A percentile compares a stretch with the other conserved stretches of the same genome.
These are phyloP conservation scores for Otolemur garnettii DNA, from an alignment of 2,113 vertebrate genomes.

Conservation along the genomic window DNA sequence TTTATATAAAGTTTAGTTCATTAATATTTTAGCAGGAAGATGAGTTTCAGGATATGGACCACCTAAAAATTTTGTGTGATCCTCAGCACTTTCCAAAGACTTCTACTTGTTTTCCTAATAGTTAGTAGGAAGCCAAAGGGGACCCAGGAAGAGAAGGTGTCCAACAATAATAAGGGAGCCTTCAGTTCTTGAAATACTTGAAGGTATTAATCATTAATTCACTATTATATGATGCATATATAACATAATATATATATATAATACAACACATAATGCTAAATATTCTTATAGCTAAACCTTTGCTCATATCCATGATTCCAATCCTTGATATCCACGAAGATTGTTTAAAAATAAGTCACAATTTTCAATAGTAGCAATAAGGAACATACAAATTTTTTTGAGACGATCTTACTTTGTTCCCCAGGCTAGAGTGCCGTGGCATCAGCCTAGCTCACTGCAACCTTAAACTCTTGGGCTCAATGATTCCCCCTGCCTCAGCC, in stretches of 20 bases:
- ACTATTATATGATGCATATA: too few relatives aligned
- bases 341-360: slow-evolving; percentile 18
- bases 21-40: background rate
- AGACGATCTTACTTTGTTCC: too few relatives aligned
- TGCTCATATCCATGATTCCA: background rate
- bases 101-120: background rate
- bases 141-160: background rate
- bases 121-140: background rate
- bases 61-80: background rate
- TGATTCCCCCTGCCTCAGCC: too few relatives aligned
- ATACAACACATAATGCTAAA: background rate
- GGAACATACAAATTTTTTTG: background rate
- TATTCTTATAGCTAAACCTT: background rate
- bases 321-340: background rate
- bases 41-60: background rate
- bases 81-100: background rate
- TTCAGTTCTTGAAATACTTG: background rate
- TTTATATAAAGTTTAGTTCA: background rate
- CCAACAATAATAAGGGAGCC: background rate
- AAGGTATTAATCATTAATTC: background rate
- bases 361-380: slow-evolving; percentile 15
- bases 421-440: too few relatives aligned
- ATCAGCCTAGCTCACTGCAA: too few relatives aligned
- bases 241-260: too few relatives aligned
- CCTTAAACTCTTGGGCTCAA: too few relatives aligned